phyloP scores from a whole-genome alignment of 2,113 vertebrate species.

The Cnemophilus loriae region DNA sequence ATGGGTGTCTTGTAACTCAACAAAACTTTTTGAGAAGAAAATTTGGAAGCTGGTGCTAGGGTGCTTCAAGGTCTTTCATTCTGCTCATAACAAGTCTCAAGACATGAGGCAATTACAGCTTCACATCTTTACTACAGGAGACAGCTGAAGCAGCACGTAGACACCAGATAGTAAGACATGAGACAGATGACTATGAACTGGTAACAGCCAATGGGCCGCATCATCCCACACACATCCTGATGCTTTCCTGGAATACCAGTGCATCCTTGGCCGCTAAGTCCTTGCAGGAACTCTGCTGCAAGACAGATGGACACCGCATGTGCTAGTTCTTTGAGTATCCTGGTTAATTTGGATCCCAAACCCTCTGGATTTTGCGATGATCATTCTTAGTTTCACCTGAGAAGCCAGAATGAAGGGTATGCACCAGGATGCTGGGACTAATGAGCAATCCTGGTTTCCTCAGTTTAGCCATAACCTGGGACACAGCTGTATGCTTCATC shows the following conservation, averaged over 20 bases:
- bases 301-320: not conserved
- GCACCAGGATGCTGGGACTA: not conserved
- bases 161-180: not conserved
- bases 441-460: not conserved
- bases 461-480: not conserved
- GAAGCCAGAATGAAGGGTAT: not conserved
- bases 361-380: not conserved
- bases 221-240: not conserved
- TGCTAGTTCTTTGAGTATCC: not conserved
- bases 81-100: not conserved
- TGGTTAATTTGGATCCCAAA: not conserved
- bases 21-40: not conserved
- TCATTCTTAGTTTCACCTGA: not conserved
- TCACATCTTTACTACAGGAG: not conserved
- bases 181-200: not conserved
- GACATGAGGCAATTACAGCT: not conserved
- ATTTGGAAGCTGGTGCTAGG: not conserved
- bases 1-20: not conserved
- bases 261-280: not conserved
- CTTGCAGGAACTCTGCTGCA: not conserved
- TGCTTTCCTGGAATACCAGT: not conserved
- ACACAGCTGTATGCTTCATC: not conserved
- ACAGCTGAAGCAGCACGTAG: not conserved
- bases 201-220: rapidly evolving
- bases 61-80: not conserved